Evolutionary conservation across 2,888 invertebrate species (phyloP).

Genomic region (Phytoseiulus persimilis): DNA sequence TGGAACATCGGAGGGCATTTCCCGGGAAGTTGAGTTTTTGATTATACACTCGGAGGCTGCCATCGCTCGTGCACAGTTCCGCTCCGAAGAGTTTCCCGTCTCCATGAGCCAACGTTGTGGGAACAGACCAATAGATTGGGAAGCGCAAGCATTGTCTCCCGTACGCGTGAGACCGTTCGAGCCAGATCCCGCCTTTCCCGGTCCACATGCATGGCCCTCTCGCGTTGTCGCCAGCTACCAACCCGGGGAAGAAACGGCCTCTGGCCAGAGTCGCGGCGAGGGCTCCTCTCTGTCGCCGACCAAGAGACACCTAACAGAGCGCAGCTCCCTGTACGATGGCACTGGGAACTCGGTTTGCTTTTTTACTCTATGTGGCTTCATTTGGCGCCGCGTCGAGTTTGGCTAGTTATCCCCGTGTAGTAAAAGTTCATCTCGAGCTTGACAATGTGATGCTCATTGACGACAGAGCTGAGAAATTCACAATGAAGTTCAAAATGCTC

Average conservation of each 20-base stretch:
- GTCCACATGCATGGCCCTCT: neutral
- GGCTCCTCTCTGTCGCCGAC: neutral
- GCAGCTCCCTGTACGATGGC: neutral
- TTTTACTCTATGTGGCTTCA: neutral
- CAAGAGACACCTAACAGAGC: neutral
- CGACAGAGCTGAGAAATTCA: neutral
- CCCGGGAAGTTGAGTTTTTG: too few relatives aligned
- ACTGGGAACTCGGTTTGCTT: neutral
- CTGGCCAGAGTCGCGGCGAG: neutral
- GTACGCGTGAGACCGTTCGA: too few relatives aligned
- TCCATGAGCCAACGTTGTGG: too few relatives aligned
- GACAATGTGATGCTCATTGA: neutral
- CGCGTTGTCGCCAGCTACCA: neutral
- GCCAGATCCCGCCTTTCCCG: too few relatives aligned
- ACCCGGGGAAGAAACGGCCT: neutral
- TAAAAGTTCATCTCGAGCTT: conserved; percentile 8
- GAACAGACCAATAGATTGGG: too few relatives aligned
- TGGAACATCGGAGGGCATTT: too few relatives aligned
- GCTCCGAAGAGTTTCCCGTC: too few relatives aligned
- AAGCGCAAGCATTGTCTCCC: too few relatives aligned
- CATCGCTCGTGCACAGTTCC: too few relatives aligned
- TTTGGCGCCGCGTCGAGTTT: neutral
- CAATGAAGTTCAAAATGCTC: neutral
- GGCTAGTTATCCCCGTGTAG: neutral
- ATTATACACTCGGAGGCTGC: too few relatives aligned